phyloP scores from a whole-genome alignment of 2,888 invertebrate genomes.

The Aporophyla lueneburgensis region DNA sequence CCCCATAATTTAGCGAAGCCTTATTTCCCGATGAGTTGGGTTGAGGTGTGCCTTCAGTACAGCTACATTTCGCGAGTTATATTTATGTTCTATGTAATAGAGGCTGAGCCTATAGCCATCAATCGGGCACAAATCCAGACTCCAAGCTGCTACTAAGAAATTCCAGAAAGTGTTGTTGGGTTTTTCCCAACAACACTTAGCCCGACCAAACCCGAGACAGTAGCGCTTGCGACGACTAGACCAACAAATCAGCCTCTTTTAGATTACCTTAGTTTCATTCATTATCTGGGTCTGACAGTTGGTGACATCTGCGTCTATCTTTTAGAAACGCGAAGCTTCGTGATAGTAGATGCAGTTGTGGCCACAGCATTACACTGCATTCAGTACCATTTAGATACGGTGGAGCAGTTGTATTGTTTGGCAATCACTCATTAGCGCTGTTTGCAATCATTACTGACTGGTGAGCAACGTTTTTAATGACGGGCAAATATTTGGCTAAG shows the following conservation, averaged over 20 bases:
- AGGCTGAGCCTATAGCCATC: too few species aligned
- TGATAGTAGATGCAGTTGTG: neutral
- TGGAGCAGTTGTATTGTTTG: slow-evolving; percentile 47
- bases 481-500: slow-evolving; percentile 26
- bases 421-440: slow-evolving; percentile 57
- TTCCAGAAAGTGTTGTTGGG: too few species aligned
- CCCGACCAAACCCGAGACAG: too few species aligned
- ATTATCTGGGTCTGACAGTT: neutral
- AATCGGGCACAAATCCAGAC: too few species aligned
- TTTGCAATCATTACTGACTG: slow-evolving; percentile 38
- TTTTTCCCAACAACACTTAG: too few species aligned
- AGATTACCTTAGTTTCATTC: neutral
- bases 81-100: too few species aligned
- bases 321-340: neutral
- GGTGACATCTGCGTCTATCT: neutral
- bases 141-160: too few species aligned
- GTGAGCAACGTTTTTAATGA: slow-evolving; percentile 26
- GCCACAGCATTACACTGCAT: slow-evolving; percentile 29
- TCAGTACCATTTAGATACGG: slow-evolving; percentile 50
- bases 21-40: too few species aligned
- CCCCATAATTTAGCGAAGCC: too few species aligned
- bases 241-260: neutral
- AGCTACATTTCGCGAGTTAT: too few species aligned
- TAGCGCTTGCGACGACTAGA: too few species aligned
- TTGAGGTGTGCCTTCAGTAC: too few species aligned